A percentile compares a stretch with the other conserved stretches of the same genome.
Conservation (phyloP, 2,113 vertebrate species). For the Mesocricetus auratus region DNA sequence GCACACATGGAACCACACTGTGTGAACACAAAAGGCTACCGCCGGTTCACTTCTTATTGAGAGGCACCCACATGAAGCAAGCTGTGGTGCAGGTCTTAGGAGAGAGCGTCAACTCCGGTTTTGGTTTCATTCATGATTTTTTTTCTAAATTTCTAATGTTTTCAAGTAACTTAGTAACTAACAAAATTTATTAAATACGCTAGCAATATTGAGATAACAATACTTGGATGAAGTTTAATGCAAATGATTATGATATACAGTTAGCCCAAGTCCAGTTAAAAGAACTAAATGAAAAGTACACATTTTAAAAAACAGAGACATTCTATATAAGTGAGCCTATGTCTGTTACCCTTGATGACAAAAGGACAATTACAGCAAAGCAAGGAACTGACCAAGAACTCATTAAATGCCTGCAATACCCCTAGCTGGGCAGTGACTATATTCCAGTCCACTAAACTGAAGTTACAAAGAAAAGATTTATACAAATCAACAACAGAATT, state of each 20-base stretch:
- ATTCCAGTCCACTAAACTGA: not conserved
- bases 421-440: not conserved
- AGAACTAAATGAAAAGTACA: not conserved
- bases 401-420: not conserved
- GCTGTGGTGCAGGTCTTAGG: not conserved
- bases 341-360: not conserved
- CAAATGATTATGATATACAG: not conserved
- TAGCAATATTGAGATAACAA: not conserved
- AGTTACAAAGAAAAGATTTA: not conserved
- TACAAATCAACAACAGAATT: not conserved
- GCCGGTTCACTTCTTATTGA: not conserved
- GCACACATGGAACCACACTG: not conserved
- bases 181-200: not conserved
- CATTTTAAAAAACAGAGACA: not conserved
- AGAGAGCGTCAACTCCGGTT: not conserved
- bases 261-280: not conserved
- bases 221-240: constrained; percentile 35
- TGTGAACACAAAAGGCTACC: not conserved
- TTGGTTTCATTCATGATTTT: constrained; percentile 4
- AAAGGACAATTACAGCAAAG: not conserved
- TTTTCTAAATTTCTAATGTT: constrained; percentile 18
- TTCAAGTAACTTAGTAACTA: constrained; percentile 32
- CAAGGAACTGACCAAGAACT: not conserved
- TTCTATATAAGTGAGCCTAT: not conserved
- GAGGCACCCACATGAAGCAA: not conserved